phyloP scores from a whole-genome alignment of 2,888 invertebrate genomes.

The Megastigmus dorsalis region DNA sequence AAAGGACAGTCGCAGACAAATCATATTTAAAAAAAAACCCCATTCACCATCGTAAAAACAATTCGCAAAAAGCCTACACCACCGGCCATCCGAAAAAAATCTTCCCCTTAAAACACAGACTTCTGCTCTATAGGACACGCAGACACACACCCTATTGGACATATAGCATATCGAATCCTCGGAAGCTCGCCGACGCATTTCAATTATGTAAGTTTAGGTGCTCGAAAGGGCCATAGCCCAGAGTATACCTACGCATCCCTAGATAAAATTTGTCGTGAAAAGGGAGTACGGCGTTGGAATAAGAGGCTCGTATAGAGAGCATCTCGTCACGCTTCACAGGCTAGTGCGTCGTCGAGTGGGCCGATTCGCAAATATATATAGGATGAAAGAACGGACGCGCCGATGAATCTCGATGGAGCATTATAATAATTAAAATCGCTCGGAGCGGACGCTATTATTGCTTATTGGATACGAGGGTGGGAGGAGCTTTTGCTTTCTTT shows the following conservation, averaged over 20 bases:
- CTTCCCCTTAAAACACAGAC: too few species aligned
- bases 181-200: constrained; percentile 15
- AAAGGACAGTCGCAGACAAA: too few species aligned
- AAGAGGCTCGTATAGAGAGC: not conserved
- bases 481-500: constrained; percentile 28
- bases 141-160: too few species aligned
- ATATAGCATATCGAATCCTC: too few species aligned
- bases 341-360: constrained; percentile 26
- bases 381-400: constrained; percentile 39
- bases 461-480: constrained; percentile 1
- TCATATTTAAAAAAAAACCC: not conserved
- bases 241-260: not conserved
- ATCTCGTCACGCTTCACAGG: constrained; percentile 45
- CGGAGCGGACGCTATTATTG: constrained; percentile 1
- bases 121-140: not conserved
- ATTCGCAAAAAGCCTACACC: too few species aligned
- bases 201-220: constrained; percentile 4
- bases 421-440: constrained; percentile 55
- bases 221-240: not conserved
- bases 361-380: not conserved
- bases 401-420: constrained; percentile 49
- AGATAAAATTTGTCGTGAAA: not conserved
- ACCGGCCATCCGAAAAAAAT: too few species aligned
- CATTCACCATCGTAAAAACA: too few species aligned
- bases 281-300: not conserved